phyloP scores from a whole-genome alignment of 2,113 vertebrate species.

The Chascanopsetta lugubris region DNA sequence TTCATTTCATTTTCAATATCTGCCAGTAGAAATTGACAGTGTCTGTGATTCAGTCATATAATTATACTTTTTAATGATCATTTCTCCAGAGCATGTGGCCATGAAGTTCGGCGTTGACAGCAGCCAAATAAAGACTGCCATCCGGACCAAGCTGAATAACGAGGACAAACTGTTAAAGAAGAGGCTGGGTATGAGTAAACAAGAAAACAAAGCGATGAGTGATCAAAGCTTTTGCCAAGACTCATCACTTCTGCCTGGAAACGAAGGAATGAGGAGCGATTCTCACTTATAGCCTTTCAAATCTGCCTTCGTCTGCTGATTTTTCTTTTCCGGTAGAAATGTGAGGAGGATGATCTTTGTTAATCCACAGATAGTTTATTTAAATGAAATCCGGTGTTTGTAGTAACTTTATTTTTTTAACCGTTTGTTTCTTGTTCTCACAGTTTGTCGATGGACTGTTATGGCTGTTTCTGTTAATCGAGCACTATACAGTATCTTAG shows the following conservation, averaged over 20 bases:
- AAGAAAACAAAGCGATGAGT: conserved; percentile 50
- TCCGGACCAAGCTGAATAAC: conserved; percentile 79
- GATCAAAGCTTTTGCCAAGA: conserved; percentile 56
- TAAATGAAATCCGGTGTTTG: conserved; percentile 12
- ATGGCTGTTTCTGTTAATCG: conserved; percentile 8
- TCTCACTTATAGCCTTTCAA: conserved; percentile 44
- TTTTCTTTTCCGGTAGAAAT: conserved; percentile 30
- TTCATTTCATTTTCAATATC: no score
- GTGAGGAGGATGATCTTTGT: conserved; percentile 26
- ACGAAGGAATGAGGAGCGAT: conserved; percentile 29
- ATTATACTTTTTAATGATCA: background rate
- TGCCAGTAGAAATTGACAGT: no score
- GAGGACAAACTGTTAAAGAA: conserved; percentile 80
- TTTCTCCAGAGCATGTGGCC: conserved; percentile 67
- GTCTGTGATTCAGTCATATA: no score
- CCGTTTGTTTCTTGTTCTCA: conserved; percentile 21
- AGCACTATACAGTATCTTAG: no score
- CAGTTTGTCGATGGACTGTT: conserved; percentile 3
- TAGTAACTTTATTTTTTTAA: background rate
- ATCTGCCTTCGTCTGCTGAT: conserved; percentile 7
- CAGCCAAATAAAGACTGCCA: conserved; percentile 75
- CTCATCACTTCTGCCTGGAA: conserved; percentile 48
- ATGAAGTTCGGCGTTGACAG: conserved; percentile 71
- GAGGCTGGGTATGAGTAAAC: conserved; percentile 68
- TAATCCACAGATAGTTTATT: conserved; percentile 22